A percentile compares a stretch with the other conserved stretches of the same genome.
These are phyloP conservation scores for Agrochola circellaris DNA, from an alignment of 2,888 invertebrate genomes.

Conservation along the genomic window DNA sequence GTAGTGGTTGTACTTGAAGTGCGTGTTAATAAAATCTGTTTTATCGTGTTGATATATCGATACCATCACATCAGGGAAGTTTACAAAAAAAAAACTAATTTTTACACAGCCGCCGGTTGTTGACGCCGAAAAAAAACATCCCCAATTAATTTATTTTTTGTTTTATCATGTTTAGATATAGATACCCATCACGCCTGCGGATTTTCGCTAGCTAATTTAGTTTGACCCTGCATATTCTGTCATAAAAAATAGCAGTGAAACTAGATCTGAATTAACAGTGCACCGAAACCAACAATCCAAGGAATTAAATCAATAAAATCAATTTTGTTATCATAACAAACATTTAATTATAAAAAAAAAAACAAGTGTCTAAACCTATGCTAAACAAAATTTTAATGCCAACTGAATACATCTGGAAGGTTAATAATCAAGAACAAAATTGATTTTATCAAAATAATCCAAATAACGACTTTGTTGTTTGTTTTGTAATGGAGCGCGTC, in stretches of 20 bases:
- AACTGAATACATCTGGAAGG: conserved; percentile 41
- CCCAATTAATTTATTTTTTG: background rate
- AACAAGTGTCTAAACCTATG: conserved; percentile 37
- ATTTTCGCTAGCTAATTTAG: background rate
- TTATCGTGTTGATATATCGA: too few species aligned
- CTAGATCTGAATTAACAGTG: conserved; percentile 11
- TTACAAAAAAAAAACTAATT: too few species aligned
- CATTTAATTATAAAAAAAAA: conserved; percentile 45
- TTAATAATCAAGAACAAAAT: conserved; percentile 46
- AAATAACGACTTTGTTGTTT: conserved; percentile 11
- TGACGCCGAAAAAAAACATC: background rate
- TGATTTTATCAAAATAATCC: conserved; percentile 45
- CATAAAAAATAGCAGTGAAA: conserved; percentile 25
- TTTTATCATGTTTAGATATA: background rate
- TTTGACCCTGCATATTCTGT: background rate
- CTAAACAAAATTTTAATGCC: conserved; percentile 43
- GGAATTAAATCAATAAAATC: conserved; percentile 59
- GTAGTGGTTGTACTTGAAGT: too few species aligned
- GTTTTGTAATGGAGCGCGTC: background rate
- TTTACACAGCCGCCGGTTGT: too few species aligned
- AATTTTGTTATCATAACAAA: conserved; percentile 46
- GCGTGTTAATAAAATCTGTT: too few species aligned
- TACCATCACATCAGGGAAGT: too few species aligned
- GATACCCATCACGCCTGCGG: background rate
- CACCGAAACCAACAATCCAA: conserved; percentile 26